Percentiles rank a stretch among this genome's conserved stretches.
Evolutionary conservation across 2,113 vertebrate genomes (phyloP).

Genomic region (Procavia capensis): DNA sequence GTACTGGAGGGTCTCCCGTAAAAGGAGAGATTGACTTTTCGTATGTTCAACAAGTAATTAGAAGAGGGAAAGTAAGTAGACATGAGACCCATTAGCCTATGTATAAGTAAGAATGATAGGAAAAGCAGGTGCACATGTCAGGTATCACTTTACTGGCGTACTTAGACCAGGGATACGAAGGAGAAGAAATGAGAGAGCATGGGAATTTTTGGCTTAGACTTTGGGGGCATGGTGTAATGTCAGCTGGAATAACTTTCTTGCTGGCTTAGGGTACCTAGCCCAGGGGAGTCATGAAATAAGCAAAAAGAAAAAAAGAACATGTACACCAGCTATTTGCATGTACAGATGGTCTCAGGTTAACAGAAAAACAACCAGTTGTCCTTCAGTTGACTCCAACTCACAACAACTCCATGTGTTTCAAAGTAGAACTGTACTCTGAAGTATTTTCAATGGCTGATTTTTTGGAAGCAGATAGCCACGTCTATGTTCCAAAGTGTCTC

Average conservation of each 20-base stretch:
- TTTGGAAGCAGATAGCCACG: background rate
- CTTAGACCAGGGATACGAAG: too few relatives aligned
- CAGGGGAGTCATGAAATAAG: fast-evolving
- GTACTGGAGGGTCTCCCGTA: background rate
- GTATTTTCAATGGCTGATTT: background rate
- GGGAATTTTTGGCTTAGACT: background rate
- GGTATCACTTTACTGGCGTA: background rate
- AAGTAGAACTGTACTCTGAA: background rate
- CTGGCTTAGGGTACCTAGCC: too few relatives aligned
- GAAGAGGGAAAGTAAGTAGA: background rate
- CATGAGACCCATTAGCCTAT: background rate
- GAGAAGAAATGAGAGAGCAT: background rate
- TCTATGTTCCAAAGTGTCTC: background rate
- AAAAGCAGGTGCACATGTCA: background rate
- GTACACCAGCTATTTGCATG: fast-evolving
- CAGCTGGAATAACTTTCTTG: background rate
- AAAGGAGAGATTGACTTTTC: background rate
- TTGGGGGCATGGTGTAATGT: background rate
- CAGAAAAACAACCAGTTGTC: background rate
- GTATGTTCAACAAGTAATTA: background rate
- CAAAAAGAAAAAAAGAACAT: background rate
- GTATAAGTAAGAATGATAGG: background rate
- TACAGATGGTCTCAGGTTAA: background rate
- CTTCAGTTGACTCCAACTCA: background rate
- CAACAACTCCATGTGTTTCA: background rate